phyloP scores from a whole-genome alignment of 2,797 vertebrate genomes.

The Smutsia gigantea region DNA sequence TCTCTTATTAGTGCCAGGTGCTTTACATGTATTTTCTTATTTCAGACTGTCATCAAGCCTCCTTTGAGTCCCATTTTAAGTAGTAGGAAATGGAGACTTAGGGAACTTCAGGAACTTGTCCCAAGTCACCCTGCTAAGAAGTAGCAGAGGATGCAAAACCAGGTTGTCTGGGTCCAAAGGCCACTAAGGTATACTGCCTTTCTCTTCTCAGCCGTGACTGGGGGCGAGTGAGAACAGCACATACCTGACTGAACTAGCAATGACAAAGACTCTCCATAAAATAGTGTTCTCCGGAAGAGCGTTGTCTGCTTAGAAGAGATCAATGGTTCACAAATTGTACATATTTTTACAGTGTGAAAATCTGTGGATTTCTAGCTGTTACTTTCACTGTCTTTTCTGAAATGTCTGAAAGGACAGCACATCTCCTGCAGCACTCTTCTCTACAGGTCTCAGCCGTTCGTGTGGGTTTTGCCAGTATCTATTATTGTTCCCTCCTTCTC shows the following conservation, averaged over 20 bases:
- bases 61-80: neutral
- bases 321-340: neutral
- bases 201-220: neutral
- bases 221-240: neutral
- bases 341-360: neutral
- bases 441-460: neutral
- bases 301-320: neutral
- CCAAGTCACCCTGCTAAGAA: neutral
- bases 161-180: neutral
- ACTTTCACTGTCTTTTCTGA: slow-evolving; percentile 1
- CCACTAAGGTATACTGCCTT: neutral
- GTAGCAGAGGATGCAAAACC: neutral
- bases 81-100: neutral
- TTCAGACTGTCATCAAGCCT: neutral
- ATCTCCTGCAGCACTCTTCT: neutral
- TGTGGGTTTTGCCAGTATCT: neutral
- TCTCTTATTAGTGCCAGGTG: neutral
- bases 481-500: neutral
- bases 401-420: neutral
- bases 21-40: neutral
- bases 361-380: neutral
- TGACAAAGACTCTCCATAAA: neutral
- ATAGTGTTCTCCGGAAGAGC: neutral
- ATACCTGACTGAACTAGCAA: neutral
- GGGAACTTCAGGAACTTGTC: neutral